Base-by-base conservation (phyloP, 2,888 invertebrate species). In the Rhorus exstirpatorius region DNA sequence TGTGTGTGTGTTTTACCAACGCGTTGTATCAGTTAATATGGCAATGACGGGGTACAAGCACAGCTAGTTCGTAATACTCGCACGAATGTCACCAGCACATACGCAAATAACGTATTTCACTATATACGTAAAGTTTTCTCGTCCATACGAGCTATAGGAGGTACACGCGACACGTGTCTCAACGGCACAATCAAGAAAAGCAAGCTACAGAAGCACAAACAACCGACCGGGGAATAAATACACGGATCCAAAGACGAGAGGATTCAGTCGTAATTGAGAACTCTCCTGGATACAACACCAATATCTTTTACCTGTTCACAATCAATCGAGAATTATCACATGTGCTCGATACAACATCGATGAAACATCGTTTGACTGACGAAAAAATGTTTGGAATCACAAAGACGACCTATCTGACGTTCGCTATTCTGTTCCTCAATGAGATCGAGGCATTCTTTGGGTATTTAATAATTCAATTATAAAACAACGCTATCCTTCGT, bases 381-480 rank as follows among this genome's bases (percentile, higher is more conserved):
- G 58, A 53, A 51, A 38, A 53, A 58, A 79, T 79, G 82, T 24
- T 68, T n/a, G 51, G 51, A 49, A 41, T 63, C 0, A 31, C 46
- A 49, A 44, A 26, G 17, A 58, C 46, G 17, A 58, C 51, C 4
- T 38, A 44, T 10, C 55, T 78, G 38, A 51, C 72, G n/a, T 4
- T 84, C 49, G 41, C 51, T 7, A 19, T 68, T 51, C 12, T 83
- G 8, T 12, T 75, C 19, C 10, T 55, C 46, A 58, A 61, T 51
- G 63, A 44, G 41, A 74, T 84, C 70, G 74, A 84, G 53, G 82
- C 82, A 44, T 67, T 82, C 31, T 75, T 78, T 49, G 77, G 80
- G 84, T 84, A 84, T 75, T 77, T 44, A 74, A 49, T 2, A 44
- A n/a, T n/a, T n/a, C n/a, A n/a, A n/a, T n/a, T n/a, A n/a, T n/a